Base-by-base conservation (phyloP, 2,888 invertebrate genomes). In the Drosophila paracracens region DNA sequence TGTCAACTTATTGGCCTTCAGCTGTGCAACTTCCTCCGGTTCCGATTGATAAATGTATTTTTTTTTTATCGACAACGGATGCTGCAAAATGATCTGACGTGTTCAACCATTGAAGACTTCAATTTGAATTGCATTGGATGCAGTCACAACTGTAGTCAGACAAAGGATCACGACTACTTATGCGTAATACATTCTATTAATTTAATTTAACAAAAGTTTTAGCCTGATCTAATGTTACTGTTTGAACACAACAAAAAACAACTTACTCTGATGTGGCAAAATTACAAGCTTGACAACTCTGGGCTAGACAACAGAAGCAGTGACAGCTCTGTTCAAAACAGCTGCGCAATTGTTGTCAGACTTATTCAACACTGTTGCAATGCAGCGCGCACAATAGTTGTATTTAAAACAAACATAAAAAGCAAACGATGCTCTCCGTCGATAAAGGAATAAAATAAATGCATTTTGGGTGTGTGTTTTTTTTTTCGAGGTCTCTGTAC, bases 221-320 rank as follows among this genome's bases (percentile, higher is more conserved):
- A 40, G 21, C 38, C 54, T 16, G 33, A 65, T 56, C 21, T 61
- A 36, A 50, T 79, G 67, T 75, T 85, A 62, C 70, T 68, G 78
- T 81, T 83, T 78, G 70, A 74, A 75, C 58, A 67, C 61, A 79
- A 75, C 72, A 72, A 76, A 72, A 72, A 65, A 78, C 71, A 80
- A 76, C 59, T 62, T 69, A 69, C 50, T 79, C 68, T 83, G 84
- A 83, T 82, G 87, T 82, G 87, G 82, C 82, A 82, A 59, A 29
- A 53, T 33, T 4, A 18, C n/a, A 38, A 4, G 33, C 62, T 31
- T 59, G 78, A 52, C 71, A 78, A 78, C 81, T 65, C 78, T 78
- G 27, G 10, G 27, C 25, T 1, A 11, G 50, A 79, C 66, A 64
- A 36, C 10, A 3, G 1, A 46, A 50, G 67, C 81, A 76, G 56